Percentiles rank a stretch among this genome's conserved stretches.
phyloP scores from a whole-genome alignment of 2,888 invertebrate species.

The Cepaea hortensis region DNA sequence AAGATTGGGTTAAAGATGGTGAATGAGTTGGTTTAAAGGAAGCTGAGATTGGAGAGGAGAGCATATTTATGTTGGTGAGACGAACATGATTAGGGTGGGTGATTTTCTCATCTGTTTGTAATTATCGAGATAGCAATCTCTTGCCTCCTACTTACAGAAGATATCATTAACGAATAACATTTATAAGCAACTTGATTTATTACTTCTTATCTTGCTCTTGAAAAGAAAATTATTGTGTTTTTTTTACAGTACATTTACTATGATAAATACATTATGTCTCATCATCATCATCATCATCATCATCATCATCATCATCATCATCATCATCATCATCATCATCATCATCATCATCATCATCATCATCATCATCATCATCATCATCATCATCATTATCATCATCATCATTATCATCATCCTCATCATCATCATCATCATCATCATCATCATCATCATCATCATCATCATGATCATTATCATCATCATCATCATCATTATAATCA shows the following conservation, averaged over 20 bases:
- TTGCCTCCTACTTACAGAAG: no score
- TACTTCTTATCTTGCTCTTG: neutral
- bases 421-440: no score
- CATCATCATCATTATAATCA: slow-evolving; percentile 5
- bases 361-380: slow-evolving; percentile 15
- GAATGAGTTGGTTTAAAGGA: no score
- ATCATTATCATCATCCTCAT: neutral
- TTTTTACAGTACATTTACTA: neutral
- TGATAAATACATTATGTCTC: neutral
- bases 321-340: slow-evolving; percentile 12
- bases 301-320: slow-evolving; percentile 43
- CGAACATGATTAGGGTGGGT: no score
- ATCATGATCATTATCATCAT: slow-evolving; percentile 2
- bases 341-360: slow-evolving; percentile 9
- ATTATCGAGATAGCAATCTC: no score
- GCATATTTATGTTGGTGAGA: no score
- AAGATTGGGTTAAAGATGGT: no score
- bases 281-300: slow-evolving; percentile 43
- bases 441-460: slow-evolving; percentile 1
- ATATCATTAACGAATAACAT: neutral
- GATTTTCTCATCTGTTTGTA: neutral
- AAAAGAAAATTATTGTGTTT: neutral
- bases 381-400: neutral
- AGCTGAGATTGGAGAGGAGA: no score
- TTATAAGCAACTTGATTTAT: neutral